Evolutionary conservation across 1,140 invertebrate genomes (phyloP).

Genomic region (Augochlora pura): DNA sequence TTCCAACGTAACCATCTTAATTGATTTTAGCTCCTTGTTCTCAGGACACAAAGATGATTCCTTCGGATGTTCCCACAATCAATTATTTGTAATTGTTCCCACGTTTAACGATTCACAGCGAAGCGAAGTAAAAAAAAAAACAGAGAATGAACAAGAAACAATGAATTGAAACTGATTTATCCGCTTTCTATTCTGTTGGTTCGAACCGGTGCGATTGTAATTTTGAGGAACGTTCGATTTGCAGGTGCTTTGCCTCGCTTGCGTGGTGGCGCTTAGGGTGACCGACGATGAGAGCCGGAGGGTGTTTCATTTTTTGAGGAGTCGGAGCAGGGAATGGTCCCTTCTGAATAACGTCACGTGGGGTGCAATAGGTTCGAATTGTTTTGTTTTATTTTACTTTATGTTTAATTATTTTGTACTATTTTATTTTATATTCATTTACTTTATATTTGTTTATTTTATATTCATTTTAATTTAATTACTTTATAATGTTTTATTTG

Average conservation of each 20-base stretch:
- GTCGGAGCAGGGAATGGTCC: constrained; percentile 88
- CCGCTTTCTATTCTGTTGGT: background rate
- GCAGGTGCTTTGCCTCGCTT: constrained; percentile 85
- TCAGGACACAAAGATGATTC: background rate
- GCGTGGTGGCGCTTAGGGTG: constrained; percentile 84
- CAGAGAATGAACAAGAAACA: background rate
- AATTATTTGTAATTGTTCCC: constrained; percentile 17
- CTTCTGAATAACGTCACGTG: constrained; percentile 86
- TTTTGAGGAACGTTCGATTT: constrained; percentile 40
- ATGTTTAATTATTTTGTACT: too few relatives aligned
- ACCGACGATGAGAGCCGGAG: constrained; percentile 86
- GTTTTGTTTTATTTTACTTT: background rate
- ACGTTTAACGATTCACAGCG: background rate
- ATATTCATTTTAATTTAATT: too few relatives aligned
- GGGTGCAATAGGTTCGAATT: constrained; percentile 83
- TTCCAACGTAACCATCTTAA: background rate
- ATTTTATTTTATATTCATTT: too few relatives aligned
- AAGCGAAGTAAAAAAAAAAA: background rate
- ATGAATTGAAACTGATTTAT: background rate
- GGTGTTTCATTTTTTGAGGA: constrained; percentile 84
- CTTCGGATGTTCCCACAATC: constrained; percentile 4
- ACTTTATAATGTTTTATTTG: too few relatives aligned
- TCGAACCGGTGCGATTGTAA: background rate
- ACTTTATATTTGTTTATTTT: too few relatives aligned
- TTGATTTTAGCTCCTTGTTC: background rate